Conservation (phyloP, 2,888 invertebrate genomes). For the Scaptomyza parva region DNA sequence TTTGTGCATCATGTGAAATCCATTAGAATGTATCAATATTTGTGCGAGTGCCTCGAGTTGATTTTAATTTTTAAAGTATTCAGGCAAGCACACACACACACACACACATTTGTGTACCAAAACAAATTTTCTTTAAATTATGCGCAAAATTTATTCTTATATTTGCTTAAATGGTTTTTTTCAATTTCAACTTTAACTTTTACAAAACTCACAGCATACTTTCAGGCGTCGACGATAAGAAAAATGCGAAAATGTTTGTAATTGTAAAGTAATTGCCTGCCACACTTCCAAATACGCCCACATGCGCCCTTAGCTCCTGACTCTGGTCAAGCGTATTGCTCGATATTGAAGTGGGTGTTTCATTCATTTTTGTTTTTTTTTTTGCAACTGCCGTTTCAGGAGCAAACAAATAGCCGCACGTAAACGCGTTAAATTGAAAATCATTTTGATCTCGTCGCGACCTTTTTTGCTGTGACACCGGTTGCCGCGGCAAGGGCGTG, state of each 20-base stretch:
- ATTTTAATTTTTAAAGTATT: slow-evolving; percentile 77
- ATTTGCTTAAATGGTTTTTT: slow-evolving; percentile 67
- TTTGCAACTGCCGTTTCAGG: slow-evolving; percentile 46
- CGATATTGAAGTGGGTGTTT: neutral
- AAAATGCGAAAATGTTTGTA: slow-evolving; percentile 43
- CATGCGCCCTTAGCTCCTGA: slow-evolving; percentile 3
- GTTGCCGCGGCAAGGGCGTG: slow-evolving; percentile 22
- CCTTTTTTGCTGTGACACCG: slow-evolving; percentile 52
- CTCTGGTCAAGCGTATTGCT: slow-evolving; percentile 20
- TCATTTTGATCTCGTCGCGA: slow-evolving; percentile 77
- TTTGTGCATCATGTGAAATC: slow-evolving; percentile 55
- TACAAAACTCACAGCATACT: slow-evolving; percentile 47
- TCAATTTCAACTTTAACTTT: slow-evolving; percentile 49
- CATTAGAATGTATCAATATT: slow-evolving; percentile 82
- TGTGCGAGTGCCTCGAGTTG: slow-evolving; percentile 73
- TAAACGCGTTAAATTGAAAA: slow-evolving; percentile 81
- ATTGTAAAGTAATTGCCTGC: slow-evolving; percentile 75
- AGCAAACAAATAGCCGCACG: slow-evolving; percentile 77
- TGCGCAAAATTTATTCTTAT: slow-evolving; percentile 68
- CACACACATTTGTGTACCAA: slow-evolving; percentile 9
- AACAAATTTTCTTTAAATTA: slow-evolving; percentile 61
- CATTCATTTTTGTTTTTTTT: neutral
- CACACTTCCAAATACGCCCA: neutral
- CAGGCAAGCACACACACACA: slow-evolving; percentile 28
- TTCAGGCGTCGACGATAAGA: slow-evolving; percentile 43